Conservation (phyloP, 2,113 vertebrate genomes). For the Todiramphus chloris region DNA sequence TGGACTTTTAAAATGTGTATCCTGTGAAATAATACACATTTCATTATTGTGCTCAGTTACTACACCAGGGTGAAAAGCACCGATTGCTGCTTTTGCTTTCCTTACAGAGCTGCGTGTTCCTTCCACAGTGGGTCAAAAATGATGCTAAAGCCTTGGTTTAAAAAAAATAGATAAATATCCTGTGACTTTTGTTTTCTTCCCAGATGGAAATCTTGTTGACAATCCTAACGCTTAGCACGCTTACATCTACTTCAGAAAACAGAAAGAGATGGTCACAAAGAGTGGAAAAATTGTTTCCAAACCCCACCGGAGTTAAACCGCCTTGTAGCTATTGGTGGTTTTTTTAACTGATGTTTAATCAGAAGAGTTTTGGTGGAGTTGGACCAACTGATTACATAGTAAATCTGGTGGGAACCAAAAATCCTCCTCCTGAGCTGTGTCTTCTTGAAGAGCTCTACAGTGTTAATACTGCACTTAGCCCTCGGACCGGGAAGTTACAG, state of each 20-base stretch:
- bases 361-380: neutral
- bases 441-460: neutral
- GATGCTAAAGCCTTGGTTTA: neutral
- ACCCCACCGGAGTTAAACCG: neutral
- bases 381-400: neutral
- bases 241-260: neutral
- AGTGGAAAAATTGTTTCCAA: neutral
- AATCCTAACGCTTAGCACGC: neutral
- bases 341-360: conserved; percentile 8
- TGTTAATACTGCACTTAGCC: neutral
- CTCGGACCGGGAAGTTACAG: neutral
- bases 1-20: neutral
- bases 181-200: neutral
- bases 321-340: neutral
- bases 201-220: neutral
- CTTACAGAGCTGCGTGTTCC: neutral
- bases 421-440: neutral
- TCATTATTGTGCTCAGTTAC: neutral
- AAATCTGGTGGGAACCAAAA: neutral
- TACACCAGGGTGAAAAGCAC: neutral
- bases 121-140: neutral
- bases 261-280: neutral
- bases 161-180: neutral
- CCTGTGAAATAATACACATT: neutral
- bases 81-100: neutral